phyloP scores from a whole-genome alignment of 2,888 invertebrate genomes.

The Chaetoderma sp. region DNA sequence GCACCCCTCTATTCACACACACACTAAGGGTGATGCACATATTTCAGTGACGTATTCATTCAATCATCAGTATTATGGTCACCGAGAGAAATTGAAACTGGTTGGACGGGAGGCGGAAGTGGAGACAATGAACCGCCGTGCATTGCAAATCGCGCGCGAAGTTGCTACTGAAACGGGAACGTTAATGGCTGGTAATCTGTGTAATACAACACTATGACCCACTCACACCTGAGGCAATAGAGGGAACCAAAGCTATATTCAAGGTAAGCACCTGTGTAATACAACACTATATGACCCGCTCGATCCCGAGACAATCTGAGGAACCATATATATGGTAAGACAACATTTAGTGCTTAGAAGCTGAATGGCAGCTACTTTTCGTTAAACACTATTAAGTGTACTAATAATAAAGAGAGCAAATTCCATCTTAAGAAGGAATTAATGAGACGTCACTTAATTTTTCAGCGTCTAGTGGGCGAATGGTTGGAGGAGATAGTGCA shows the following conservation, averaged over 20 bases:
- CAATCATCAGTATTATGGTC: slow-evolving; percentile 61
- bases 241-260: slow-evolving; percentile 49
- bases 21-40: too few species aligned
- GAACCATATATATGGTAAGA: slow-evolving; percentile 44
- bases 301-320: slow-evolving; percentile 32
- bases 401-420: too few species aligned
- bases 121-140: slow-evolving; percentile 53
- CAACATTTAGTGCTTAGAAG: too few species aligned
- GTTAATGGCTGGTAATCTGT: slow-evolving; percentile 66
- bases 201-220: slow-evolving; percentile 55
- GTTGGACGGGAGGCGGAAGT: slow-evolving; percentile 59
- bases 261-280: slow-evolving; percentile 50
- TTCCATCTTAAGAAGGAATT: too few species aligned
- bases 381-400: too few species aligned
- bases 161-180: slow-evolving; percentile 61
- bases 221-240: slow-evolving; percentile 35
- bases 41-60: too few species aligned
- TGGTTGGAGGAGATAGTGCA: too few species aligned
- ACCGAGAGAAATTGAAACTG: slow-evolving; percentile 58
- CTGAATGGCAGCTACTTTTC: too few species aligned
- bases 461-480: too few species aligned
- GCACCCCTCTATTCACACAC: too few species aligned
- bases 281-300: slow-evolving; percentile 50
- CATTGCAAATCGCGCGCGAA: slow-evolving; percentile 59
- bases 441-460: too few species aligned